Base-by-base conservation (phyloP, 2,113 vertebrate species). In the Varanus komodoensis region DNA sequence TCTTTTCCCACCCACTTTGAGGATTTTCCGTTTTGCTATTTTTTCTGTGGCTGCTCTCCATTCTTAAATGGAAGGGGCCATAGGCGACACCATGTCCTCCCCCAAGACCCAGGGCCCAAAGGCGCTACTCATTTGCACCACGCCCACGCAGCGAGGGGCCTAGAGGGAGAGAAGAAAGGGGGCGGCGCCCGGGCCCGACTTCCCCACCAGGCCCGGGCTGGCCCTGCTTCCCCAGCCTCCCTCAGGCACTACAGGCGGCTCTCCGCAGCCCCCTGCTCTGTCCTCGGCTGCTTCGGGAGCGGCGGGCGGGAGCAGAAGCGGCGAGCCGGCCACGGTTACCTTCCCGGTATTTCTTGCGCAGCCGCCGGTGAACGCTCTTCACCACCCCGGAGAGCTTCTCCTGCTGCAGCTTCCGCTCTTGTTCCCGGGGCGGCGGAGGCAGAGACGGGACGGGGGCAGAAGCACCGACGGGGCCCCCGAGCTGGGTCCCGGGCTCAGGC, bases 311-410 rank as follows among this genome's bases (percentile, higher is more conserved):
- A 1, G 6, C 3, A 38, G n/a, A 34, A 2, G 0, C 54, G 32
- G 69, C 90, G 34, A 67, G 87, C 89, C 90, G 89, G 71, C 84
- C 9, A 91, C 87, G 50, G 90, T 98, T 97, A 99, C 99, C 99
- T 98, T 99, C 98, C 93, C 98, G 97, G 96, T 99, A 99, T 97
- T 99, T 99, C 97, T 97, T 99, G 94, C 99, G 98, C 96, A 99
- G 98, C 96, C 98, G 98, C 96, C 98, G 97, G 96, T 99, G 99
- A 84, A 99, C 98, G 96, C 97, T 98, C 95, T 99, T 99, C 68
- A 99, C 98, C 86, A 99, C 98, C 77, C 98, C 98, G 0, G 99
- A 99, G 93, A 99, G 97, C 96, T 99, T 99, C 96, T 99, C 98
- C 95, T 99, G 99, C 95, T 98, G 98, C 93, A 96, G 93, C 93